These are phyloP conservation scores for Cybosia mesomella DNA, from an alignment of 2,888 invertebrate genomes.

Conservation along the genomic window DNA sequence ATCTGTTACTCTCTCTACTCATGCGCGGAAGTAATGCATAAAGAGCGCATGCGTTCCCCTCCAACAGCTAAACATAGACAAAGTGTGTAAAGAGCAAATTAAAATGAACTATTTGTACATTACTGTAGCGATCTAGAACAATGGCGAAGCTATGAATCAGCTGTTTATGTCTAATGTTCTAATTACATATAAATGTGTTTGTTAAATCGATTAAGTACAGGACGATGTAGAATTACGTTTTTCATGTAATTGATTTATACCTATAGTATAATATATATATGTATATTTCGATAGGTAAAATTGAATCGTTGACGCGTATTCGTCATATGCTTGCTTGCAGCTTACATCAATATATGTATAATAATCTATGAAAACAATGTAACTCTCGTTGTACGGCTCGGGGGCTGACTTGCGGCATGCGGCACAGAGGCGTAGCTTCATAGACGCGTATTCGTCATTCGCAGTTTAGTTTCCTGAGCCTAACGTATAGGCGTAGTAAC, in stretches of 20 bases:
- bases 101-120: conserved; percentile 17
- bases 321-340: not conserved
- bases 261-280: not conserved
- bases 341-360: no score
- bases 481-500: no score
- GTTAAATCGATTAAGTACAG: not conserved
- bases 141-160: conserved; percentile 18
- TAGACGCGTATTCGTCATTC: no score
- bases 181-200: conserved; percentile 4
- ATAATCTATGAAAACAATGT: no score
- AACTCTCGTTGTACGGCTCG: no score
- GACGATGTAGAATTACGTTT: not conserved
- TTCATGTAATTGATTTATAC: not conserved
- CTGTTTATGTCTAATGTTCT: conserved; percentile 12
- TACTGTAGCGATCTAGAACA: conserved; percentile 32
- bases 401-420: no score
- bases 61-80: conserved; percentile 49
- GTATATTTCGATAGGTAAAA: no score
- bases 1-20: conserved; percentile 38
- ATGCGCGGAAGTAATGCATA: conserved; percentile 51
- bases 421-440: no score
- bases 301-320: no score
- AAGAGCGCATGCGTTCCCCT: conserved; percentile 65
- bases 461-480: no score
- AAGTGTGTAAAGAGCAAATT: conserved; percentile 15